Evolutionary conservation across 2,888 invertebrate species (phyloP), one percentile per base, ranked within the genome.

Genomic region (Drosophila algonquin): DNA sequence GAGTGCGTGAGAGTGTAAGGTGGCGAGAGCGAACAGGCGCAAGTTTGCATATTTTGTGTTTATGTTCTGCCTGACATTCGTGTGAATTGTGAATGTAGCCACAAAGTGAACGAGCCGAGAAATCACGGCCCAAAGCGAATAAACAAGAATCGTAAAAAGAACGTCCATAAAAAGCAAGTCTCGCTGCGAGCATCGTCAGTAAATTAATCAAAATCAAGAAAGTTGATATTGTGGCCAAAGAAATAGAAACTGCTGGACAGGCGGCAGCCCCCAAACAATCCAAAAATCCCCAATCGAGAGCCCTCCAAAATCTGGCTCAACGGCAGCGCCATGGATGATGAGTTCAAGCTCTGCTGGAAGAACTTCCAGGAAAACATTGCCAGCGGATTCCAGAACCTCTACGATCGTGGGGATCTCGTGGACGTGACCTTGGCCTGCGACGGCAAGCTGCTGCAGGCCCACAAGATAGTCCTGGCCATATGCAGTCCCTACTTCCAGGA

Each of bases 401-500:
- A 92, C 68, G 92, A 93, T 76, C 91, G 92, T 16, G 93, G 93
- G 44, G 92, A 93, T 75, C 87, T 93, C 68, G 93, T 93, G 12
- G 93, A 93, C 83, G 93, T 93, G 16, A 93, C 93, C 30, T 83
- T 93, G 50, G 93, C 93, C 45, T 93, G 93, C 75, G 93, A 93
- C 83, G 93, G 93, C 27, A 92, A 93, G 77, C 83, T 93, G 48
- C 87, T 93, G 60, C 93, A 93, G 78, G 93, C 93, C 12, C 93
- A 93, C 80, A 93, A 93, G 89, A 92, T 93, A 56, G 93, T 93
- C 18, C 86, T 93, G 74, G 93, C 93, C 16, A 93, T 93, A 57
- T 93, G 93, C 76, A 93, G 93, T 79, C 93, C 93, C 3, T 93
- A 93, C 81, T 93, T 93, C 79, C 93, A 93, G 75, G 93, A 93